These are phyloP conservation scores for Diabrotica balteata DNA, from an alignment of 2,888 invertebrate genomes.

Conservation along the genomic window DNA sequence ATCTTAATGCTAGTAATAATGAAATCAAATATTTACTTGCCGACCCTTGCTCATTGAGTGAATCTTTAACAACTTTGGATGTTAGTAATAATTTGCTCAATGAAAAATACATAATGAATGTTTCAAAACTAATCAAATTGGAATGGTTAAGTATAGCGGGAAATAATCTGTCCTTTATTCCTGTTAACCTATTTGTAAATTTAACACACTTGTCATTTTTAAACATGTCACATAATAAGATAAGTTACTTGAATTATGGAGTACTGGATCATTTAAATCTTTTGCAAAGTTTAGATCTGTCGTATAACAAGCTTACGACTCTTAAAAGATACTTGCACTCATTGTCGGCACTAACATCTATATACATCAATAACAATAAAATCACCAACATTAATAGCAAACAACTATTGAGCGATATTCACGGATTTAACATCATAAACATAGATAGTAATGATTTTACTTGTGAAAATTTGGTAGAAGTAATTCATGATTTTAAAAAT, in stretches of 20 bases:
- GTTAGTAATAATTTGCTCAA: constrained; percentile 14
- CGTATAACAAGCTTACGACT: constrained; percentile 19
- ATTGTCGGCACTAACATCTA: neutral
- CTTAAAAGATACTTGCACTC: constrained; percentile 21
- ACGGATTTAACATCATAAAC: constrained; percentile 10
- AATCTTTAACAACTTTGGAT: neutral
- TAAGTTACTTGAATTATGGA: constrained; percentile 22
- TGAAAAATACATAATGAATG: constrained; percentile 1
- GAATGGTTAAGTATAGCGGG: neutral
- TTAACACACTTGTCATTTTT: constrained; percentile 6
- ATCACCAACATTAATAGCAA: constrained; percentile 3
- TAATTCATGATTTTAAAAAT: constrained; percentile 2
- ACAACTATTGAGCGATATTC: constrained; percentile 6
- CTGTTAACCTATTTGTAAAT: constrained; percentile 18
- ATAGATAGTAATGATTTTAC: constrained; percentile 19
- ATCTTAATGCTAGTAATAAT: constrained; percentile 8
- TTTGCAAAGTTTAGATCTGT: constrained; percentile 22
- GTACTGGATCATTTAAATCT: constrained; percentile 15
- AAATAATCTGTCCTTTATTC: constrained; percentile 21
- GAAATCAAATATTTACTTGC: constrained; percentile 3
- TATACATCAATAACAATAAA: constrained; percentile 16
- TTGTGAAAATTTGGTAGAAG: constrained; percentile 15
- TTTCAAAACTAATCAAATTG: constrained; percentile 10
- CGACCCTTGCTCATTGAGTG: neutral
- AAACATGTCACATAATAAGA: constrained; percentile 22